Conservation (phyloP, 2,113 vertebrate species). For the Sturnira hondurensis region DNA sequence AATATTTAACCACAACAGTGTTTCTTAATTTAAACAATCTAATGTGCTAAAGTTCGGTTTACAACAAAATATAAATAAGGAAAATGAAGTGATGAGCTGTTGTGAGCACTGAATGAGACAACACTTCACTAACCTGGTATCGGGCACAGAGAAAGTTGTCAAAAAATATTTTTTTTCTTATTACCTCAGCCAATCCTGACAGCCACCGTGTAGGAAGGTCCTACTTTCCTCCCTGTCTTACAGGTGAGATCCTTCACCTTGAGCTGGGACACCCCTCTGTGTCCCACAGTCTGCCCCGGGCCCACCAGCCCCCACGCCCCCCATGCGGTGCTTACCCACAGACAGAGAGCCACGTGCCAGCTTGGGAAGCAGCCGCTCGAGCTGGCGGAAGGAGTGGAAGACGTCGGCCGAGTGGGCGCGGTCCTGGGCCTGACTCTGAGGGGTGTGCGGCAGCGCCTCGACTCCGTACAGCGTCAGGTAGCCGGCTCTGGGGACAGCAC, state of each 20-base stretch:
- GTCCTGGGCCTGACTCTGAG: constrained; percentile 58
- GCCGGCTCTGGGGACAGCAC: constrained; percentile 79
- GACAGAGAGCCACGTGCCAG: constrained; percentile 83
- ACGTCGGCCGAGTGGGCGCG: constrained; percentile 74
- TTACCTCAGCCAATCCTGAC: not conserved
- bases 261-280: not conserved
- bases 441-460: constrained; percentile 64
- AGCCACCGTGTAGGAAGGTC: not conserved
- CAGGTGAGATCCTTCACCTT: not conserved
- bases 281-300: too few relatives aligned
- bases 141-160: not conserved
- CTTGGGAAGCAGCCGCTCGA: constrained; percentile 84
- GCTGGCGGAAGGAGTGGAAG: constrained; percentile 82
- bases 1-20: not conserved
- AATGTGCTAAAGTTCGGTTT: not conserved
- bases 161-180: not conserved
- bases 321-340: constrained; percentile 20
- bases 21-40: not conserved
- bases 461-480: constrained; percentile 86
- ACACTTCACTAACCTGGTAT: too few relatives aligned
- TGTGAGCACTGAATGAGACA: not conserved
- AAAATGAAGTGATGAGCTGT: not conserved
- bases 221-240: not conserved
- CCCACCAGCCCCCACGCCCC: accelerated
- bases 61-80: not conserved